Evolutionary conservation across 2,797 vertebrate species (phyloP).

Genomic region (Lepidocolaptes lacrymiger): DNA sequence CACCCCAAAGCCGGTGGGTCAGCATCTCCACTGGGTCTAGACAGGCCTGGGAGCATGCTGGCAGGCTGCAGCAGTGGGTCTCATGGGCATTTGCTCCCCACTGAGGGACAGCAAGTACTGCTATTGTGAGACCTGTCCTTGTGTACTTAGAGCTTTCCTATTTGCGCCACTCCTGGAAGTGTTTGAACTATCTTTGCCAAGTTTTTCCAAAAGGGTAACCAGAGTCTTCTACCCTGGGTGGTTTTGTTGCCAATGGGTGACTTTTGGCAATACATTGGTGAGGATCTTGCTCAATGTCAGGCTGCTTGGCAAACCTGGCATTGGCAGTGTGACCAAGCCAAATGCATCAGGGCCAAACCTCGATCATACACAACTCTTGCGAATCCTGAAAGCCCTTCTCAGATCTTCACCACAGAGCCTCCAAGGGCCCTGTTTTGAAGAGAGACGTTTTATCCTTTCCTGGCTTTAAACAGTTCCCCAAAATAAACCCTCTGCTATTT

Average conservation of each 20-base stretch:
- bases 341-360: not conserved
- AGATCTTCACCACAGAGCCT: not conserved
- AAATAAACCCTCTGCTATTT: slow-evolving; percentile 42
- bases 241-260: not conserved
- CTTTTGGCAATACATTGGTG: not conserved
- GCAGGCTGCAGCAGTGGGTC: not conserved
- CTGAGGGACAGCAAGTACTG: not conserved
- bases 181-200: not conserved
- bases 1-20: not conserved
- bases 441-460: slow-evolving; percentile 20
- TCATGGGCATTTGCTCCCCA: not conserved
- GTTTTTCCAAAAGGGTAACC: not conserved
- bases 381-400: not conserved
- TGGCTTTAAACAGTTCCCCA: slow-evolving; percentile 10
- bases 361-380: not conserved
- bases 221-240: not conserved
- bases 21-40: not conserved
- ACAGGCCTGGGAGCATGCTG: not conserved
- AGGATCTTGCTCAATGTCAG: not conserved
- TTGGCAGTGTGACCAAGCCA: not conserved
- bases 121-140: not conserved
- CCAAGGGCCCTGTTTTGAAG: not conserved
- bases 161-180: not conserved
- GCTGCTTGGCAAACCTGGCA: not conserved
- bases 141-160: not conserved